Percentiles rank a stretch among this genome's conserved stretches.
Evolutionary conservation across 2,888 invertebrate species (phyloP).

Genomic region (Automeris io): DNA sequence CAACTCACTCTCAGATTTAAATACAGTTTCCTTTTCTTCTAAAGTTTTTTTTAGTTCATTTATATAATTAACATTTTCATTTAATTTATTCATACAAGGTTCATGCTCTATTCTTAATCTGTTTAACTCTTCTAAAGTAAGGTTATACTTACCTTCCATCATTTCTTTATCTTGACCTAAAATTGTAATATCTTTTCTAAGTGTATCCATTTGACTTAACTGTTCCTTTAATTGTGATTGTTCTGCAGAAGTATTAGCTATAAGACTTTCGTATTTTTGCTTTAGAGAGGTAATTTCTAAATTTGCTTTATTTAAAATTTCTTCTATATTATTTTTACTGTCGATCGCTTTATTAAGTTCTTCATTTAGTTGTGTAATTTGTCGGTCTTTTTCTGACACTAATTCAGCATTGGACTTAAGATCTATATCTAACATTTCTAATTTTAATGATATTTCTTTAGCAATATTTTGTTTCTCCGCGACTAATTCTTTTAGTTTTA

Average conservation of each 20-base stretch:
- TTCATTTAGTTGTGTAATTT: constrained; percentile 53
- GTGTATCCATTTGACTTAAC: constrained; percentile 44
- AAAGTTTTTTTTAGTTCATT: constrained; percentile 39
- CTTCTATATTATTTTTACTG: constrained; percentile 65
- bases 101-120: constrained; percentile 44
- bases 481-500: constrained; percentile 32
- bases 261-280: constrained; percentile 60
- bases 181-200: constrained; percentile 47
- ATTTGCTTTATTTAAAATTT: constrained; percentile 51
- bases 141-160: constrained; percentile 44
- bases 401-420: constrained; percentile 63
- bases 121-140: constrained; percentile 36
- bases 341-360: constrained; percentile 55
- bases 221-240: constrained; percentile 60
- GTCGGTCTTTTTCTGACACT: constrained; percentile 65
- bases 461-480: constrained; percentile 56
- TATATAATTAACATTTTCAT: constrained; percentile 34
- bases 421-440: constrained; percentile 66
- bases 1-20: constrained; percentile 47
- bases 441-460: constrained; percentile 57
- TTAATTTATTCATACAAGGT: constrained; percentile 35
- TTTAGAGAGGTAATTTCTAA: constrained; percentile 51
- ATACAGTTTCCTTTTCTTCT: constrained; percentile 46
- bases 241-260: constrained; percentile 59
- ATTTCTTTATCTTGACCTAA: constrained; percentile 50